Conservation (phyloP, 2,888 invertebrate genomes). For the Cerceris rybyensis region DNA sequence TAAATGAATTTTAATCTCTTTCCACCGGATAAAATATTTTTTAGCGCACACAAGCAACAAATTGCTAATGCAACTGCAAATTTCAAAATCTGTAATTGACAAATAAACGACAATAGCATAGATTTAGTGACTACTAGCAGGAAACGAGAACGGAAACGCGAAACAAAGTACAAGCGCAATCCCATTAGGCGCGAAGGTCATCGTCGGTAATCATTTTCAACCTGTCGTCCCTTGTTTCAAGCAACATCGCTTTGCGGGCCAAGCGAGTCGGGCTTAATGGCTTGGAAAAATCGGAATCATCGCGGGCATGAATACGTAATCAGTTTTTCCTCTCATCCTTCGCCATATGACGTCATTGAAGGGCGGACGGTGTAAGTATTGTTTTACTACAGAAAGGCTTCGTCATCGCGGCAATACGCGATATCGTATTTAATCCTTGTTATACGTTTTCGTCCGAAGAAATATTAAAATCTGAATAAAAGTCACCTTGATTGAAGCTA, state of each 20-base stretch:
- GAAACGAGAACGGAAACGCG: background rate
- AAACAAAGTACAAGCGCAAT: constrained; percentile 5
- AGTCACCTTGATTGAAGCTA: no score
- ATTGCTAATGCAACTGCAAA: no score
- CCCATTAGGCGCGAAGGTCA: constrained; percentile 62
- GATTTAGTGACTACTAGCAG: no score
- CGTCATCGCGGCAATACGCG: background rate
- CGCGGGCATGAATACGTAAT: constrained; percentile 80
- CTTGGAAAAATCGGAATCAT: constrained; percentile 80
- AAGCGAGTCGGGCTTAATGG: constrained; percentile 77
- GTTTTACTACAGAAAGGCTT: background rate
- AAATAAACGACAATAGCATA: no score
- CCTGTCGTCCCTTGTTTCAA: constrained; percentile 77
- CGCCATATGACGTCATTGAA: constrained; percentile 70
- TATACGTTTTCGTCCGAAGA: background rate
- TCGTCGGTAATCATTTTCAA: constrained; percentile 75
- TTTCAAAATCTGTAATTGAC: no score
- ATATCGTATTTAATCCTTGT: background rate
- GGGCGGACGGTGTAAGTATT: constrained; percentile 10
- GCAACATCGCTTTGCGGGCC: constrained; percentile 76
- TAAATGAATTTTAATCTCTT: no score
- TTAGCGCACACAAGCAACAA: no score
- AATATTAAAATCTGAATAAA: background rate
- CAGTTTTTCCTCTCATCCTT: constrained; percentile 69
- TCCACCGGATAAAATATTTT: no score